Base-by-base conservation (phyloP, 2,113 vertebrate species). In the Pachycephala philippinensis region DNA sequence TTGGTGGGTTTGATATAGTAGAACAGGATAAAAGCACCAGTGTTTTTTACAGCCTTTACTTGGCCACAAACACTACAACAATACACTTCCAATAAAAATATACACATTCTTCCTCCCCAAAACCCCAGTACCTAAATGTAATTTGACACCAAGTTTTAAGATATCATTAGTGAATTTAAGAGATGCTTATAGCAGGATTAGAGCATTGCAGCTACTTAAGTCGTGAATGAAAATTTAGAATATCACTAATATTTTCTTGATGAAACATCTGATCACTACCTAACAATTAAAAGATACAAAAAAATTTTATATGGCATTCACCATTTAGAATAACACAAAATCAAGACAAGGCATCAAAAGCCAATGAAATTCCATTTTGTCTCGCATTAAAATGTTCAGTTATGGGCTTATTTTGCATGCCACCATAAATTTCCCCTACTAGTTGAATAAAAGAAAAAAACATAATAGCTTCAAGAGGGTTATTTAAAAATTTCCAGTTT, bases 191-290 rank as follows among this genome's bases (percentile, higher is more conserved):
- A 95, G 72, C 47, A 93, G 40, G 66, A 96, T 71, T 76, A 72
- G 53, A 97, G 80, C 81, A 78, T 64, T 71, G 77, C n/a, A 92
- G 70, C 92, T 96, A 78, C 53, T 75, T 80, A 89, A 21, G 27
- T 81, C 95, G 91, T 87, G 88, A 96, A 93, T 35, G 47, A 97
- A 94, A 96, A 96, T 85, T 87, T 89, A 45, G 89, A 91, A 85
- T 80, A 84, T 79, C 90, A 84, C 68, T 60, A 92, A 87, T 95
- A 95, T 89, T 95, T 94, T 93, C 93, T 83, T 69, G 76, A 76
- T 81, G 45, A 97, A 97, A 93, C 74, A 87, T 93, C 88, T 93
- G 82, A 96, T 93, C 91, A 90, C 57, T 83, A 93, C 70, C 63
- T 95, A 95, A 94, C 66, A 94, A 90, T 28, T 57, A 77, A 95